Evolutionary conservation across 2,113 vertebrate genomes (phyloP).

Genomic region (Alces alces): DNA sequence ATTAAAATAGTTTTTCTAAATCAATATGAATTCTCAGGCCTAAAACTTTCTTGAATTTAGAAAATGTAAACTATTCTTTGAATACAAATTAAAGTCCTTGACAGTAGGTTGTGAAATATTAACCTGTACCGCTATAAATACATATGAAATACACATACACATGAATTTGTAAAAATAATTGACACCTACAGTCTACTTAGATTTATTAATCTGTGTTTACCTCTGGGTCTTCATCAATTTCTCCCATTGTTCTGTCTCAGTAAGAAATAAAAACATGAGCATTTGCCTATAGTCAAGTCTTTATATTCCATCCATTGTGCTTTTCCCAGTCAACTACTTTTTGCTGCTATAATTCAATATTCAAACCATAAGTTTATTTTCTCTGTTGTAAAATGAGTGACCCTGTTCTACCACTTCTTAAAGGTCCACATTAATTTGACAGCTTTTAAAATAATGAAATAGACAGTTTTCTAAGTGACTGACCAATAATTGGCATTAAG

Average conservation of each 20-base stretch:
- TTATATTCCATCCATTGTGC: neutral
- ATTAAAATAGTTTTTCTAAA: conserved; percentile 64
- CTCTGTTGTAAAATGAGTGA: neutral
- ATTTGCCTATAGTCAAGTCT: conserved; percentile 6
- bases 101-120: neutral
- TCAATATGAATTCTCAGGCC: conserved; percentile 62
- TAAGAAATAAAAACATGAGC: neutral
- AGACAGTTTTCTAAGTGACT: neutral
- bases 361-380: conserved; percentile 45
- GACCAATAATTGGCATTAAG: neutral
- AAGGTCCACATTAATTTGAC: conserved; percentile 33
- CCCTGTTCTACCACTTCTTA: conserved; percentile 16
- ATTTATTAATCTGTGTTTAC: neutral
- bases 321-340: conserved; percentile 2
- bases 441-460: conserved; percentile 41
- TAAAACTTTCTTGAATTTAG: conserved; percentile 64
- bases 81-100: conserved; percentile 62
- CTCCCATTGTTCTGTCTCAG: neutral
- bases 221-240: neutral
- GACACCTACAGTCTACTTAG: neutral
- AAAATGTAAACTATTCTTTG: conserved; percentile 38
- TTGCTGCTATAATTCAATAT: conserved; percentile 18
- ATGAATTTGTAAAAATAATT: neutral
- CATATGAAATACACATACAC: neutral
- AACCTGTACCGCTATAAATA: neutral